phyloP scores from a whole-genome alignment of 1,140 invertebrate species.

The Drosophila ironensis region DNA sequence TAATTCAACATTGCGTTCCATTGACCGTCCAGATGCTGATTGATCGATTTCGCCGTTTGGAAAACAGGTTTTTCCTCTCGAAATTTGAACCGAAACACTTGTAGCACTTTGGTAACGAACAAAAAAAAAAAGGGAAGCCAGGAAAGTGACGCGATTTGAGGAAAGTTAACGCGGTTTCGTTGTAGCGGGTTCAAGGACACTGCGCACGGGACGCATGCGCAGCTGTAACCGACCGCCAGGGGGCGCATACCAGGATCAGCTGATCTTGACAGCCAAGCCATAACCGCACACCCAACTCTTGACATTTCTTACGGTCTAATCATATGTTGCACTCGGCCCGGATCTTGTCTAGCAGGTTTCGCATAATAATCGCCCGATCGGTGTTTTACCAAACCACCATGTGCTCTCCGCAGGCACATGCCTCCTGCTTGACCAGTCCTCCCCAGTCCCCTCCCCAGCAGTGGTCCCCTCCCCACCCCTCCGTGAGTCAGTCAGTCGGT shows the following conservation, averaged over 20 bases:
- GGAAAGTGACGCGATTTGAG: slow-evolving; percentile 35
- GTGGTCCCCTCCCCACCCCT: neutral
- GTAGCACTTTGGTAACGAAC: slow-evolving; percentile 27
- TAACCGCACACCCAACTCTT: slow-evolving; percentile 17
- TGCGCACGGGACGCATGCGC: neutral
- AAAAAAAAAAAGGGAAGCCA: too few species aligned
- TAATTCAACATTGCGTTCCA: slow-evolving; percentile 41
- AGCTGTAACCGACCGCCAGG: neutral
- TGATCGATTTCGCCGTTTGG: slow-evolving; percentile 1
- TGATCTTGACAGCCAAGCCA: slow-evolving; percentile 22
- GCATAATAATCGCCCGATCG: too few species aligned
- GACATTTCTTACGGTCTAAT: slow-evolving; percentile 19
- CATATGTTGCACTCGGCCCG: slow-evolving; percentile 20
- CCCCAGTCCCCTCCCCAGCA: neutral
- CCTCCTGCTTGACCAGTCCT: slow-evolving; percentile 40
- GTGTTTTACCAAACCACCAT: slow-evolving; percentile 45
- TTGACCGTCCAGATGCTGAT: slow-evolving; percentile 43
- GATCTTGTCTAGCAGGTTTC: slow-evolving; percentile 34
- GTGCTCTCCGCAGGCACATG: slow-evolving; percentile 28
- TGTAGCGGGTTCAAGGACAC: slow-evolving; percentile 23
- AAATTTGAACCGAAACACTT: slow-evolving; percentile 8
- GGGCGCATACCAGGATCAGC: slow-evolving; percentile 12
- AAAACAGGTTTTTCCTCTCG: slow-evolving; percentile 27
- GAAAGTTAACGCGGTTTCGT: slow-evolving; percentile 1
- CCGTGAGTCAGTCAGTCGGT: slow-evolving; percentile 34